Base-by-base conservation (phyloP, 2,113 vertebrate genomes). In the Xenotilapia leptura region DNA sequence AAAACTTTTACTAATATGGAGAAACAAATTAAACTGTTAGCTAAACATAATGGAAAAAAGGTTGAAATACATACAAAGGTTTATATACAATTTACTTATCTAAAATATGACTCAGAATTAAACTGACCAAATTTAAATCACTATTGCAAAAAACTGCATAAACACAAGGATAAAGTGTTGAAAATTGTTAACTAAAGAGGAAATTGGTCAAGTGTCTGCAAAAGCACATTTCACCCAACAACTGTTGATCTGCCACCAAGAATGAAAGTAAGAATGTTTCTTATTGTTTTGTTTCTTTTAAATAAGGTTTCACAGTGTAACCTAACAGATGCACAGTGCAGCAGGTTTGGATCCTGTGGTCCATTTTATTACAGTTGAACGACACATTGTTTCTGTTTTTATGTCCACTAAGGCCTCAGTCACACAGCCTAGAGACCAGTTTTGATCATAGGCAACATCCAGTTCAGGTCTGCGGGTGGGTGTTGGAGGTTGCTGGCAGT, bases 391-490 rank as follows among this genome's bases (percentile, higher is more conserved):
- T 68, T 68, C 33, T 14, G 33, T 68, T 68, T 68, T 40, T 21
- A 40, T 68, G 36, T 0, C 1, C 3, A 21, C 11, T 68, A 68
- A 40, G 19, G 0, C n/a, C n/a, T 70, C 65, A 4, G 65, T 70
- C 65, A 70, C 36, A 70, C 7, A 70, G 62, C 62, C 33, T 6
- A 23, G 12, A 42, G 0, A 70, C 36, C 65, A 23, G n/a, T 40
- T 65, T 62, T 36, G 60, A 65, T 3, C 17, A n/a, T 0, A 38
- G 36, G 19, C 11, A 9, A 68, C 62, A 21, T 23, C 62, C 36
- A 68, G 7, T 40, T 70, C n/a, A 40, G n/a, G 62, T 70, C 12
- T 21, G 7, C 1, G 5, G n/a, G 65, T 0, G n/a, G 0, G n/a
- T 23, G 3, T n/a, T 68, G 19, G 62, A 68, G 10, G 60, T 38